Conservation (phyloP, 2,797 vertebrate genomes). For the Pseudochromis fuscus region DNA sequence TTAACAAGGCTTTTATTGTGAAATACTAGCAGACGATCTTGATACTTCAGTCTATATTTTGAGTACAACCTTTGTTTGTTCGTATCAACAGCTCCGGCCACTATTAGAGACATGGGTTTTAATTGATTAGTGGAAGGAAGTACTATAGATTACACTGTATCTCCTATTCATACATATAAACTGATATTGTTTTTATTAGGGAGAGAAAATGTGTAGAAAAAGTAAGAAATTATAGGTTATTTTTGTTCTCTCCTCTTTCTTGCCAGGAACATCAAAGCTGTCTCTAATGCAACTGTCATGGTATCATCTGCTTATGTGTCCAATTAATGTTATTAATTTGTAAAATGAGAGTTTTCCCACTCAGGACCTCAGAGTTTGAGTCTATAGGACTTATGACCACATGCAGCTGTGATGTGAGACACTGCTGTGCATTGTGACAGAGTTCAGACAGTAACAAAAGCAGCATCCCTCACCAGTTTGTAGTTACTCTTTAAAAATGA, state of each 20-base stretch:
- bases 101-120: too few species aligned
- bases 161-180: background rate
- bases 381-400: slow-evolving; percentile 27
- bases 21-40: too few species aligned
- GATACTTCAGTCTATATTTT: too few species aligned
- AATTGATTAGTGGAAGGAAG: too few species aligned
- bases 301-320: slow-evolving; percentile 26
- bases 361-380: slow-evolving; percentile 6
- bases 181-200: background rate
- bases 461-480: slow-evolving; percentile 7
- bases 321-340: slow-evolving; percentile 7
- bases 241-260: slow-evolving; percentile 68
- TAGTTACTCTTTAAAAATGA: slow-evolving; percentile 20
- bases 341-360: slow-evolving; percentile 4
- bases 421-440: slow-evolving; percentile 35
- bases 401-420: slow-evolving; percentile 22
- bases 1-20: too few species aligned
- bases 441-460: slow-evolving; percentile 29
- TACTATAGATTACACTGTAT: background rate
- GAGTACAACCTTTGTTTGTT: too few species aligned
- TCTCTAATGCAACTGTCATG: slow-evolving; percentile 5
- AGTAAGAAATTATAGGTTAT: slow-evolving; percentile 26
- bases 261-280: slow-evolving; percentile 37
- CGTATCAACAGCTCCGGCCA: too few species aligned
- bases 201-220: background rate